Evolutionary conservation across 2,888 invertebrate species (phyloP).

Genomic region (Megamerina dolium): DNA sequence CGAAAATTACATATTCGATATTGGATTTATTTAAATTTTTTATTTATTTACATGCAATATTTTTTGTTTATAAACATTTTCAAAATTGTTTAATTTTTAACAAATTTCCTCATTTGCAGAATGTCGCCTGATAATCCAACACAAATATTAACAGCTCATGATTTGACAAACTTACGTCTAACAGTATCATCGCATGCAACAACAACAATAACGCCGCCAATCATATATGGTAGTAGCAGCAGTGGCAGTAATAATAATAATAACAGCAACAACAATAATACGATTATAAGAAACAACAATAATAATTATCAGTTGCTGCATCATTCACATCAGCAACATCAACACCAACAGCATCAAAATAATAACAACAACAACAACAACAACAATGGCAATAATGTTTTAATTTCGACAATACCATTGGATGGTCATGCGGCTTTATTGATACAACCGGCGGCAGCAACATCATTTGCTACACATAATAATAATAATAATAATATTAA

Average conservation of each 20-base stretch:
- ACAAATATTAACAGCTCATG: conserved; percentile 39
- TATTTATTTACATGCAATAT: too few relatives aligned
- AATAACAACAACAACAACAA: conserved; percentile 2
- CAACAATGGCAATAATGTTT: conserved; percentile 26
- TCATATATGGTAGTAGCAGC: too few relatives aligned
- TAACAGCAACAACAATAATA: conserved; percentile 2
- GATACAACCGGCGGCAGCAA: conserved; percentile 22
- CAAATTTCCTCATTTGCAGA: conserved; percentile 35
- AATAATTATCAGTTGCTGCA: too few relatives aligned
- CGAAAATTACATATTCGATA: too few relatives aligned
- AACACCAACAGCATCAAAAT: too few relatives aligned
- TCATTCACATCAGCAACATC: too few relatives aligned
- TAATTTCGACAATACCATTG: conserved; percentile 32
- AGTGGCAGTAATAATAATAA: neutral
- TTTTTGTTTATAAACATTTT: too few relatives aligned
- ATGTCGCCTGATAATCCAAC: conserved; percentile 48
- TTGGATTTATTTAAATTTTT: too few relatives aligned
- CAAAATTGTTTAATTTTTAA: too few relatives aligned
- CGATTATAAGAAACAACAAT: too few relatives aligned
- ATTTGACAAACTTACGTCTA: conserved; percentile 35
- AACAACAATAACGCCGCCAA: conserved; percentile 9
- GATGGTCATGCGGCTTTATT: conserved; percentile 29
- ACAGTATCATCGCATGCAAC: conserved; percentile 13
- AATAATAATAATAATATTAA: conserved; percentile 4
- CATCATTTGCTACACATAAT: conserved; percentile 12